A percentile compares a stretch with the other conserved stretches of the same genome.
Evolutionary conservation across 2,113 vertebrate genomes (phyloP).

Genomic region (Mohoua ochrocephala): DNA sequence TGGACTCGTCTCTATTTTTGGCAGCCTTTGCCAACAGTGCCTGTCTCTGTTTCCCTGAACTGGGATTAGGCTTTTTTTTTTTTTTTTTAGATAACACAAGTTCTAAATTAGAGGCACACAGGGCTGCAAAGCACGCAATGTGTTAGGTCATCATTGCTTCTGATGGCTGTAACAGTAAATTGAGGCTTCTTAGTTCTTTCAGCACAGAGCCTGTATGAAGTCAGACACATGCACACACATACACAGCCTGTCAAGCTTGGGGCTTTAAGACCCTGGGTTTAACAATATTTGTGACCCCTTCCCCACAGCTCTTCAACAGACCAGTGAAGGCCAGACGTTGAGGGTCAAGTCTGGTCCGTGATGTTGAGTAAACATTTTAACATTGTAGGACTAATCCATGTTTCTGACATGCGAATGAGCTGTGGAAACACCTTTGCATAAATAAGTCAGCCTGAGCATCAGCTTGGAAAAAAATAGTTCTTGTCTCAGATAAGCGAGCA

Average conservation of each 20-base stretch:
- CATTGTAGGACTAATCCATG: neutral
- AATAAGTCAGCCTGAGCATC: neutral
- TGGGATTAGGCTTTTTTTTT: neutral
- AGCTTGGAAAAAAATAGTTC: neutral
- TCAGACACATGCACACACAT: neutral
- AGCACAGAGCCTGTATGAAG: neutral
- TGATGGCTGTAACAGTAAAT: neutral
- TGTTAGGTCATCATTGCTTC: neutral
- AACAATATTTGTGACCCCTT: neutral
- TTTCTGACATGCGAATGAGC: neutral
- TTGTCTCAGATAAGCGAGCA: neutral
- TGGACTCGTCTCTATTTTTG: neutral
- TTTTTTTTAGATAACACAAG: neutral
- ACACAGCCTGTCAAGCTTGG: neutral
- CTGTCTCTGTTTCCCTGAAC: neutral
- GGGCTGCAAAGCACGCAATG: fast-evolving
- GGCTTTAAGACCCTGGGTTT: neutral
- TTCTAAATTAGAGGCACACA: neutral
- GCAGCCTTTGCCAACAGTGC: neutral
- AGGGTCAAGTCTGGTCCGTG: neutral
- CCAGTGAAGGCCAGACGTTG: neutral
- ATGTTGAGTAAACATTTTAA: neutral
- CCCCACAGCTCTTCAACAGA: neutral
- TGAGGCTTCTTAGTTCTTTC: neutral
- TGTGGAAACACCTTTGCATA: neutral